These are phyloP conservation scores for Tragelaphus scriptus DNA, from an alignment of 2,113 vertebrate species.

Conservation along the genomic window DNA sequence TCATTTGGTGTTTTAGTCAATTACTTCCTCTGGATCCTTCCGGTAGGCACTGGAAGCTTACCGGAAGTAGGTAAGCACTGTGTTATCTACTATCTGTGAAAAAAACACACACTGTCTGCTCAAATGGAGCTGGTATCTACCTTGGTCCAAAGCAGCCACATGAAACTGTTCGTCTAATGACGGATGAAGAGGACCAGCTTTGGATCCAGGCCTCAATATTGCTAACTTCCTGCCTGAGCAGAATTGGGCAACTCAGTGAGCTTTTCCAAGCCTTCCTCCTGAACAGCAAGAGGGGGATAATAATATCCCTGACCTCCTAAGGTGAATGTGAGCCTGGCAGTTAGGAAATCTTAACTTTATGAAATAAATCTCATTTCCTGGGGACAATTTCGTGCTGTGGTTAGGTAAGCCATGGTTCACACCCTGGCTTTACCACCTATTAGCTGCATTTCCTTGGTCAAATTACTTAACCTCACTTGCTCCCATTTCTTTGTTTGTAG, in stretches of 20 bases:
- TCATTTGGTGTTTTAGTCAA: not conserved
- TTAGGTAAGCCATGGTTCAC: not conserved
- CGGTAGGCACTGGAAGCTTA: accelerated
- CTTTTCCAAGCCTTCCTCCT: not conserved
- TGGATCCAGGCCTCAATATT: not conserved
- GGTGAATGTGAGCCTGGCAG: not conserved
- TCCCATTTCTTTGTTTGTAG: not conserved
- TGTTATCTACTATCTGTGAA: not conserved
- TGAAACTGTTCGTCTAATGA: not conserved
- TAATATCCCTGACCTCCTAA: not conserved
- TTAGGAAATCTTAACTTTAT: not conserved
- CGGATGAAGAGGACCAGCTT: not conserved
- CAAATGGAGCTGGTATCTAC: not conserved
- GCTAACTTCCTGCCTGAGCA: not conserved
- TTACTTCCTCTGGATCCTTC: not conserved
- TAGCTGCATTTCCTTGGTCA: not conserved
- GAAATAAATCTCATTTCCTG: not conserved
- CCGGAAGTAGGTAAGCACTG: not conserved
- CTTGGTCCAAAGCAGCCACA: not conserved
- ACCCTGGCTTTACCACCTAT: not conserved
- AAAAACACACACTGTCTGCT: not conserved
- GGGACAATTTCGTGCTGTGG: not conserved
- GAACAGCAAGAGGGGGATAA: not conserved
- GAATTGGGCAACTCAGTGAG: not conserved
- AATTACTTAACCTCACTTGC: slow-evolving; percentile 2